Conservation (phyloP, 2,797 vertebrate genomes). For the Antrozous pallidus region DNA sequence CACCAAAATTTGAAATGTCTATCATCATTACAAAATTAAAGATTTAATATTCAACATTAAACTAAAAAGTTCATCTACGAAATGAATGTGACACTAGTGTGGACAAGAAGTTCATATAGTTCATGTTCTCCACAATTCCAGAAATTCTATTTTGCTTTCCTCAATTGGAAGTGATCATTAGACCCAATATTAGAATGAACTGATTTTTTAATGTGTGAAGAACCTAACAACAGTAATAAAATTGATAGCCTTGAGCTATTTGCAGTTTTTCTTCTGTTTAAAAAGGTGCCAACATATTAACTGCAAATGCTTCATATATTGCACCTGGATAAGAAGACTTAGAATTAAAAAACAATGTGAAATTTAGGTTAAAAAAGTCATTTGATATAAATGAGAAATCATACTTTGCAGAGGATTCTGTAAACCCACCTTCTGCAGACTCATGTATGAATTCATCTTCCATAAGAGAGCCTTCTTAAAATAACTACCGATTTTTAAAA, state of each 20-base stretch:
- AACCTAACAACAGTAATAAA: neutral
- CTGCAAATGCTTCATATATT: neutral
- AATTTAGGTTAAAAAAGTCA: neutral
- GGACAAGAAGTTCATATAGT: neutral
- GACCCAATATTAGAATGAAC: constrained; percentile 9
- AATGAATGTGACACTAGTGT: neutral
- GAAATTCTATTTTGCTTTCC: constrained; percentile 11
- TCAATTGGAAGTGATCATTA: neutral
- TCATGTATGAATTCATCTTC: neutral
- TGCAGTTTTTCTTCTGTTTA: neutral
- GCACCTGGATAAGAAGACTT: neutral
- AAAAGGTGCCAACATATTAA: neutral
- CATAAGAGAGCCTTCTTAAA: neutral
- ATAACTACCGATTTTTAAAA: neutral
- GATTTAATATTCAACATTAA: neutral
- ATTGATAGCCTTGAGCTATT: neutral
- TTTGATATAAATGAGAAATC: neutral
- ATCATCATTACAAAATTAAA: neutral
- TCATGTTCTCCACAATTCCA: neutral
- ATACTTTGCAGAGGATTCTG: neutral
- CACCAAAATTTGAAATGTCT: neutral
- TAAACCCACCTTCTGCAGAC: neutral
- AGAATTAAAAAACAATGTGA: neutral
- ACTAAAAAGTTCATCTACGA: neutral
- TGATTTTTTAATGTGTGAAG: neutral